Evolutionary conservation across 2,797 vertebrate genomes (phyloP).

Genomic region (Gila robusta): DNA sequence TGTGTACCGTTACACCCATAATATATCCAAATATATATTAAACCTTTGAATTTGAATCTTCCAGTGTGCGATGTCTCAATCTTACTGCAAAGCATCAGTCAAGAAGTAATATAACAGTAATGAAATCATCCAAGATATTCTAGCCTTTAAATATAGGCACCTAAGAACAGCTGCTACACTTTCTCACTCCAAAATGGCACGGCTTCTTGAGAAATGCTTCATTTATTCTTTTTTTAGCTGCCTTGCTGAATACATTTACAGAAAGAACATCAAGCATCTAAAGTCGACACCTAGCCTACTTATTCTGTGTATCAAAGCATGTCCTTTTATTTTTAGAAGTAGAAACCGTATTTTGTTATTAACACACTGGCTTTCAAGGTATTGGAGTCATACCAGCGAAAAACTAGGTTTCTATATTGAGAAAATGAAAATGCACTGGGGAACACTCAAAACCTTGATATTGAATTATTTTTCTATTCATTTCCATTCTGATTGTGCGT

Average conservation of each 20-base stretch:
- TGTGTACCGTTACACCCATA: too few relatives aligned
- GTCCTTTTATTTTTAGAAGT: conserved; percentile 4
- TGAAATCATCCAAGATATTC: conserved; percentile 39
- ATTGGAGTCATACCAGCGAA: not conserved
- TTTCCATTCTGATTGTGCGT: not conserved
- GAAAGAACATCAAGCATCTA: conserved; percentile 1
- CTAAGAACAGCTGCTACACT: conserved; percentile 31
- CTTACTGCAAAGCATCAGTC: conserved; percentile 15
- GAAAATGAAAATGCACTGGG: conserved; percentile 16
- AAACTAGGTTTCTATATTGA: not conserved
- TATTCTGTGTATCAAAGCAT: not conserved
- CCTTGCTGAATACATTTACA: conserved; percentile 45
- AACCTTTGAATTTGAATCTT: not conserved
- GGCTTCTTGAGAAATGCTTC: conserved; percentile 31
- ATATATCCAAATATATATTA: not conserved
- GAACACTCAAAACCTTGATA: not conserved
- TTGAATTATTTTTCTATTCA: not conserved
- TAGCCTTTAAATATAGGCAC: conserved; percentile 56
- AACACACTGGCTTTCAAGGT: not conserved
- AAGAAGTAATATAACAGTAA: conserved; percentile 40
- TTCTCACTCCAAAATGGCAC: conserved; percentile 57
- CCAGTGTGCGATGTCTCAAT: conserved; percentile 50
- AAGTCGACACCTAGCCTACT: conserved; percentile 19
- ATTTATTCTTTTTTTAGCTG: conserved; percentile 44
- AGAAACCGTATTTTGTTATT: not conserved